These are phyloP conservation scores for Sebastes dallii DNA, from an alignment of 2,797 vertebrate species.

Conservation along the genomic window DNA sequence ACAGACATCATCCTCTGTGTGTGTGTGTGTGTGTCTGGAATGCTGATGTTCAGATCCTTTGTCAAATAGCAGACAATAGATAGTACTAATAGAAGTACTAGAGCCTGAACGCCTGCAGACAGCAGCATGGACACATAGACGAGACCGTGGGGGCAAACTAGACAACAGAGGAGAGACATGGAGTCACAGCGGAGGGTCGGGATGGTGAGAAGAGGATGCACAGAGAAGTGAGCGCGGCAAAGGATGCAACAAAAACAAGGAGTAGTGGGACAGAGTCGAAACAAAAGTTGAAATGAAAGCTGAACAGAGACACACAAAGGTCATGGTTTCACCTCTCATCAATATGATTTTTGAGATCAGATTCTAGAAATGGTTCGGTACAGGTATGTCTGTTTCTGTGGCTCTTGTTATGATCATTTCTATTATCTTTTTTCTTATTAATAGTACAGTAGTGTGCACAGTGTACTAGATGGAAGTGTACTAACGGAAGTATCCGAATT, in stretches of 20 bases:
- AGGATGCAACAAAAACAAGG: neutral
- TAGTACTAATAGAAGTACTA: neutral
- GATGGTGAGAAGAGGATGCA: neutral
- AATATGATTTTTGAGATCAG: neutral
- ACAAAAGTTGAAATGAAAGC: conserved; percentile 21
- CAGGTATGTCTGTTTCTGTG: neutral
- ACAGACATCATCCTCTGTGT: conserved; percentile 23
- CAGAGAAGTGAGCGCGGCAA: neutral
- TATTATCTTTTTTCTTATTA: neutral
- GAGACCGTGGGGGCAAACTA: neutral
- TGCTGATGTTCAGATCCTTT: conserved; percentile 20
- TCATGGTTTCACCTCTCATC: conserved; percentile 43
- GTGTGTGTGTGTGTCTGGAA: neutral
- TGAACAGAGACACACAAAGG: conserved; percentile 21
- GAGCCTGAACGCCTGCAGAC: conserved; percentile 23
- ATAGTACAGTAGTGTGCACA: neutral
- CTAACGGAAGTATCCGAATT: too few species aligned
- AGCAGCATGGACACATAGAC: neutral
- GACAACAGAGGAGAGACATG: conserved; percentile 12
- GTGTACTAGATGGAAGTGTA: too few species aligned
- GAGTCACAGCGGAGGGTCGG: neutral
- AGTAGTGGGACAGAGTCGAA: neutral
- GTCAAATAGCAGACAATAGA: conserved; percentile 24
- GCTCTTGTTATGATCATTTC: neutral
- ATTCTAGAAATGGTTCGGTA: neutral